Percentiles rank a stretch among this genome's conserved stretches.
Evolutionary conservation across 2,888 invertebrate species (phyloP).

Genomic region (Lasioglossum lativentre): DNA sequence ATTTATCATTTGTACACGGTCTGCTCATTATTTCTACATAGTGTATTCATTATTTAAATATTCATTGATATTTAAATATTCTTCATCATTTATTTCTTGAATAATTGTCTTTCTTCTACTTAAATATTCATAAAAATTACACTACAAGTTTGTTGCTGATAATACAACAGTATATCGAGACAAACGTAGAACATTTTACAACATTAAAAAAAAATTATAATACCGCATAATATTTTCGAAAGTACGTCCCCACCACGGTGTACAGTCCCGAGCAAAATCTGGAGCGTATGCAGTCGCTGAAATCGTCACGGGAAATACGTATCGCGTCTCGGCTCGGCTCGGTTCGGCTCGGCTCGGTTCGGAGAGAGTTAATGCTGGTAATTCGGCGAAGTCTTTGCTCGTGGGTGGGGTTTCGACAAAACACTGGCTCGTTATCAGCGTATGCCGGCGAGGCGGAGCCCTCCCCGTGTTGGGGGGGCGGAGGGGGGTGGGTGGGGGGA

Average conservation of each 20-base stretch:
- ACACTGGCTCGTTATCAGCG: slow-evolving; percentile 79
- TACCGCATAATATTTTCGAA: background rate
- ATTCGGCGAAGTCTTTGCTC: slow-evolving; percentile 37
- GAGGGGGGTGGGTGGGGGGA: slow-evolving; percentile 70
- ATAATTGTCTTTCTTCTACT: no score
- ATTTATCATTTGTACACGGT: background rate
- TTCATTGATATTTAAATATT: no score
- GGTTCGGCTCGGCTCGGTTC: background rate
- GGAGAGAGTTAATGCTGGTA: slow-evolving; percentile 47
- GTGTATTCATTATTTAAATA: no score
- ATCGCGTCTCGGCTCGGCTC: background rate
- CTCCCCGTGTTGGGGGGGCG: slow-evolving; percentile 75
- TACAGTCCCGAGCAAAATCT: background rate
- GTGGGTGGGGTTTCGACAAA: slow-evolving; percentile 73
- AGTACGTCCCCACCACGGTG: background rate
- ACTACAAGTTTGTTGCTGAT: no score
- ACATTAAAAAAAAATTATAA: no score
- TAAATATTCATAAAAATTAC: no score
- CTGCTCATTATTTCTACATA: no score
- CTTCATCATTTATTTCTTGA: no score
- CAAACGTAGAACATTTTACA: no score
- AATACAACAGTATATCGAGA: no score
- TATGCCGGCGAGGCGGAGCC: slow-evolving; percentile 75
- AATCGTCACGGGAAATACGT: background rate
- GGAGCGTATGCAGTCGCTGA: background rate